Evolutionary conservation across 2,113 vertebrate genomes (phyloP).

Genomic region (Leiothrix lutea): DNA sequence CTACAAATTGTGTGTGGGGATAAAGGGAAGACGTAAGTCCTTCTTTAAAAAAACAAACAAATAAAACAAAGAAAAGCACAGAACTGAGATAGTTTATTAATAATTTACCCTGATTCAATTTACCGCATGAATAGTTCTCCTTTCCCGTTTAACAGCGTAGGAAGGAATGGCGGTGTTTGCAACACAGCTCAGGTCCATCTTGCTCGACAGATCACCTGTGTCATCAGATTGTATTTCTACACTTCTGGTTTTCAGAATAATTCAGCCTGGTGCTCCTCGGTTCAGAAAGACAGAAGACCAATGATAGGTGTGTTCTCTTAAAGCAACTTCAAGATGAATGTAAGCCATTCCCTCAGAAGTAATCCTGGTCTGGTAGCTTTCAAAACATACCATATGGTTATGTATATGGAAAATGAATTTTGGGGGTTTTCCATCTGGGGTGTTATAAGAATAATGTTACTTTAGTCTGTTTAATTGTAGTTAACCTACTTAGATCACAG

Average conservation of each 20-base stretch:
- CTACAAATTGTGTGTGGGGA: background rate
- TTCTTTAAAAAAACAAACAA: background rate
- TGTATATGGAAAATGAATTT: background rate
- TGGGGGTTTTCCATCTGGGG: background rate
- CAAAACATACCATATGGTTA: background rate
- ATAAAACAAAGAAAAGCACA: background rate
- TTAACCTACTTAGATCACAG: background rate
- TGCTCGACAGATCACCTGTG: background rate
- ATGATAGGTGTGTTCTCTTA: background rate
- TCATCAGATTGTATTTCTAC: background rate
- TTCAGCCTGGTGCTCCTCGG: background rate
- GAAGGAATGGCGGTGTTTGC: background rate
- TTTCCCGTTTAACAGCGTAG: rapidly evolving
- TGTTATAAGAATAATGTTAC: background rate
- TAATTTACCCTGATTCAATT: background rate
- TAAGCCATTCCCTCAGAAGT: background rate
- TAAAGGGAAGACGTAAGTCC: background rate
- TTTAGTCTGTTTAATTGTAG: background rate
- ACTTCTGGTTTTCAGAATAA: background rate
- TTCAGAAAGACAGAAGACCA: background rate
- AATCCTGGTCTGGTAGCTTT: background rate
- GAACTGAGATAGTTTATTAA: background rate
- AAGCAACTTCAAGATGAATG: background rate
- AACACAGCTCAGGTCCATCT: background rate
- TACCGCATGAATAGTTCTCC: background rate